Conservation (phyloP, 2,888 invertebrate genomes). For the Aphidoletes aphidimyza region DNA sequence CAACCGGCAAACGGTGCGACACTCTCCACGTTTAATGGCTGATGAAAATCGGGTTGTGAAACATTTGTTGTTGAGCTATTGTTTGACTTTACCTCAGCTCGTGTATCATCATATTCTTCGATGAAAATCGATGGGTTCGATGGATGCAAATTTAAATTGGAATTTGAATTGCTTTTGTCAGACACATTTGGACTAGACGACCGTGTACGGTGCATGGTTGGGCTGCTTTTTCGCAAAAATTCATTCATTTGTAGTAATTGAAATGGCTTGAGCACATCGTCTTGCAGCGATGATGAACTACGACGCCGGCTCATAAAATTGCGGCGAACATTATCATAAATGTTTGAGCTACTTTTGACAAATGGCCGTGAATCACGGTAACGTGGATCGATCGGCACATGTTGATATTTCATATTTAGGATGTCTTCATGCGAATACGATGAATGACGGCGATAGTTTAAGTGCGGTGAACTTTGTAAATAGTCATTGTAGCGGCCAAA, state of each 20-base stretch:
- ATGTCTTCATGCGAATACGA: conserved; percentile 65
- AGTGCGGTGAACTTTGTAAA: neutral
- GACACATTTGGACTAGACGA: conserved; percentile 31
- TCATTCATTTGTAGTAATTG: conserved; percentile 52
- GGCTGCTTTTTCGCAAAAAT: conserved; percentile 50
- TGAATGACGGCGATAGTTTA: conserved; percentile 62
- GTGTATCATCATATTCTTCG: conserved; percentile 63
- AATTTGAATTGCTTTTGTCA: conserved; percentile 56
- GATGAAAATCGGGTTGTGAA: conserved; percentile 63
- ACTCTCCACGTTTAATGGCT: conserved; percentile 65
- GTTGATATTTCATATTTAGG: conserved; percentile 61
- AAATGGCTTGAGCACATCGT: conserved; percentile 60
- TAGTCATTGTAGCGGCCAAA: conserved; percentile 5
- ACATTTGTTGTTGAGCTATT: conserved; percentile 60
- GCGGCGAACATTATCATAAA: conserved; percentile 54
- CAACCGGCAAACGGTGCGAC: conserved; percentile 65
- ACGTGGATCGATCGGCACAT: conserved; percentile 65
- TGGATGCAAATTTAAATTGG: conserved; percentile 60
- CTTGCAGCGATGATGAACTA: conserved; percentile 65
- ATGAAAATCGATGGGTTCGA: conserved; percentile 66
- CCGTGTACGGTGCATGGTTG: conserved; percentile 32
- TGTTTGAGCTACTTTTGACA: conserved; percentile 63
- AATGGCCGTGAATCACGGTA: conserved; percentile 66
- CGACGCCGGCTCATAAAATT: conserved; percentile 59
- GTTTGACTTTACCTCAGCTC: conserved; percentile 61